phyloP scores from a whole-genome alignment of 2,113 vertebrate species.

The Cryptomyrus ogoouensis region DNA sequence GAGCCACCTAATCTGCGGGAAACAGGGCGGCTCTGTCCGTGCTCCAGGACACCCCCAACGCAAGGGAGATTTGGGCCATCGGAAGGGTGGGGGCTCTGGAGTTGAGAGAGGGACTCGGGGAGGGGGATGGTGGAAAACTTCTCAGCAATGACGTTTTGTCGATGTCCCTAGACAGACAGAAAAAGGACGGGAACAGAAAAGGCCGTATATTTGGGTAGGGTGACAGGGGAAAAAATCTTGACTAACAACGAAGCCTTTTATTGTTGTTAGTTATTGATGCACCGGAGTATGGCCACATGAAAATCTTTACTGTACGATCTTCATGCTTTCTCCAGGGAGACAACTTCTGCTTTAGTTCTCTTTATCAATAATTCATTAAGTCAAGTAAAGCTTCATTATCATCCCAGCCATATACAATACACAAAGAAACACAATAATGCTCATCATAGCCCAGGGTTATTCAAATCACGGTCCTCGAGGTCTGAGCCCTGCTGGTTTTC shows the following conservation, averaged over 20 bases:
- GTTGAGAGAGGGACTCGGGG: not conserved
- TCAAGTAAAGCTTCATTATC: not conserved
- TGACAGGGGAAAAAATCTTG: conserved; percentile 12
- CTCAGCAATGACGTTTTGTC: not conserved
- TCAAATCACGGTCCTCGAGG: too few species aligned
- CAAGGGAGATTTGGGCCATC: not conserved
- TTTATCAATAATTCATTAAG: not conserved
- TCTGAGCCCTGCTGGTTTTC: too few species aligned
- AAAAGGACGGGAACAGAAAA: not conserved
- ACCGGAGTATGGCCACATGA: conserved; percentile 23
- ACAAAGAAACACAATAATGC: not conserved
- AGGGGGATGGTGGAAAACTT: not conserved
- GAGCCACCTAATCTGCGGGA: conserved; percentile 17
- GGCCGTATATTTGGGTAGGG: not conserved
- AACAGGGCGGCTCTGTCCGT: not conserved
- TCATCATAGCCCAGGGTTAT: not conserved
- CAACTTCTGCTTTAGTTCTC: not conserved
- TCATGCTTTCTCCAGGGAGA: not conserved
- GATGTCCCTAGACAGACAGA: not conserved
- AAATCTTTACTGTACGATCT: conserved; percentile 16
- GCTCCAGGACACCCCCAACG: not conserved
- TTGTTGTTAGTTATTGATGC: conserved; percentile 32
- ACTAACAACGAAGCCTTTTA: not conserved
- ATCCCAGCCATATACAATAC: not conserved
- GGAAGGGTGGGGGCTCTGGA: not conserved